Percentiles rank a stretch among this genome's conserved stretches.
Evolutionary conservation across 1,140 invertebrate species (phyloP).

Genomic region (Philaenus spumarius): DNA sequence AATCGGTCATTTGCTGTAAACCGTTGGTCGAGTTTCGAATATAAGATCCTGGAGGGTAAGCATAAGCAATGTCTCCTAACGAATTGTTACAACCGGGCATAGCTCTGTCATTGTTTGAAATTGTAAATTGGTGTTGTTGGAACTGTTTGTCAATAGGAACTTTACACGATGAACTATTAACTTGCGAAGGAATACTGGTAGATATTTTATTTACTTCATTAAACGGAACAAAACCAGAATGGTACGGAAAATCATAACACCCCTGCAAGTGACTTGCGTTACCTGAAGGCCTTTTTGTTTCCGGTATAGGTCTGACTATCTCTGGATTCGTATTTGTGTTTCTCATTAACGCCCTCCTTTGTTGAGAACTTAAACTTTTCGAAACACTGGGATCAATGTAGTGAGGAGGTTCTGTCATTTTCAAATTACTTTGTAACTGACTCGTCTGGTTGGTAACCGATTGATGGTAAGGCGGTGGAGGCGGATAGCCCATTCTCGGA

Average conservation of each 20-base stretch:
- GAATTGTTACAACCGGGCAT: neutral
- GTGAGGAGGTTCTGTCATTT: neutral
- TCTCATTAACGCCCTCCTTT: neutral
- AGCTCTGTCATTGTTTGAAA: conserved; percentile 1
- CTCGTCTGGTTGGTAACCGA: neutral
- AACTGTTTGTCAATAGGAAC: conserved; percentile 3
- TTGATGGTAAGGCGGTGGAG: conserved; percentile 8
- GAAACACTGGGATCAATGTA: conserved; percentile 2
- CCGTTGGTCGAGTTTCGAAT: too few relatives aligned
- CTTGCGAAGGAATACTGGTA: neutral
- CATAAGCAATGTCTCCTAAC: too few relatives aligned
- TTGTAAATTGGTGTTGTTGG: conserved; percentile 1
- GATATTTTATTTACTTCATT: conserved; percentile 8
- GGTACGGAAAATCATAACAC: conserved; percentile 10
- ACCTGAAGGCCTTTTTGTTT: neutral
- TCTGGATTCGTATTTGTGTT: neutral
- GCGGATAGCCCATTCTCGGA: conserved; percentile 1
- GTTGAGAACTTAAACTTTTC: neutral
- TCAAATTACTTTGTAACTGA: conserved; percentile 2
- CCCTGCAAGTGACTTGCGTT: neutral
- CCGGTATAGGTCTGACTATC: conserved; percentile 1
- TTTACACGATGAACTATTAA: neutral
- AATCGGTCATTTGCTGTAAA: neutral
- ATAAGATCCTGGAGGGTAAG: too few relatives aligned
- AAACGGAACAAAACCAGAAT: conserved; percentile 2